Evolutionary conservation across 2,113 vertebrate genomes (phyloP), one percentile per base, ranked within the genome.

Genomic region (Corydoras sp.): DNA sequence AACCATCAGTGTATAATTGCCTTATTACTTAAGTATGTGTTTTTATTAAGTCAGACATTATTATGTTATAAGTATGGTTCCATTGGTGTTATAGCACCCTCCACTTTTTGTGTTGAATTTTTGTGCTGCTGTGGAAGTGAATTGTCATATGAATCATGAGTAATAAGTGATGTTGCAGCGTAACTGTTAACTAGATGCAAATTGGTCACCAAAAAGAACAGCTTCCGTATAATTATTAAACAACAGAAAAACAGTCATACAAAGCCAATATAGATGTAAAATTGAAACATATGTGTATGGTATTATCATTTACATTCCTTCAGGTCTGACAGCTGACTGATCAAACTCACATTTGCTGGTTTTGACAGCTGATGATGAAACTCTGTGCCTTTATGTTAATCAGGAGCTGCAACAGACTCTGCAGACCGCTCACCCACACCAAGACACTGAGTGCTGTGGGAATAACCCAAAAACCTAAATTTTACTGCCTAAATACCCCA

Each of bases 351-450:
- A 15, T 15, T 32, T 59, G 63, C 24, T 63, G 59, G 48, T 43
- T 56, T 59, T 66, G 71, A 54, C 62, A 66, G 56, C 71, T 14
- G 48, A 66, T 53, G 71, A 66, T 73, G 55, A 60, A 66, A 60
- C 63, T 1, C 49, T 51, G 35, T 32, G 10, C n/a, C 13, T 55
- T 15, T 50, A 56, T 53, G 60, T 55, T 31, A 63, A 3, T 32
- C 4, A 62, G 14, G 60, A 35, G 50, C 30, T n/a, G 51, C 9
- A 10, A 43, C 13, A 13, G 35, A n/a, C 14, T 29, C 12, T 55
- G 31, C n/a, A 56, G 8, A 24, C 15, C 10, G 30, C 51, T 63
- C 35, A 48, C 12, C 55, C 50, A 55, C 18, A 51, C 50, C 31
- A 6, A 48, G 53, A 43, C 1, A 43, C 35, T 9, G 51, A 56